Conservation (phyloP, 2,888 invertebrate species). For the Slavum lentiscoides region DNA sequence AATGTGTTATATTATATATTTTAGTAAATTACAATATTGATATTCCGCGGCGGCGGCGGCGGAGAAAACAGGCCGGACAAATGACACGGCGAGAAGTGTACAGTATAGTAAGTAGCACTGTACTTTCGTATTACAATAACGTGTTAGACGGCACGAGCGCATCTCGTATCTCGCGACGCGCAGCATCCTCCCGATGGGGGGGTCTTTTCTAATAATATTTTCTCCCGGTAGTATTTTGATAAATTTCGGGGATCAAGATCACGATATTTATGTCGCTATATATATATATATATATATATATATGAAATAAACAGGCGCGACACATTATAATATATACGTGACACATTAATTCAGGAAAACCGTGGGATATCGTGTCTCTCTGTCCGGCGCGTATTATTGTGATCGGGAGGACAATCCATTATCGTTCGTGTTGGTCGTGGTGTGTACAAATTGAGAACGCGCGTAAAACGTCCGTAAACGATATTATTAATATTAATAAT, state of each 20-base stretch:
- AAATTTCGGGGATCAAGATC: conserved; percentile 8
- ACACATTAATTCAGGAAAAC: conserved; percentile 40
- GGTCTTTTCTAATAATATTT: not conserved
- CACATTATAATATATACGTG: not conserved
- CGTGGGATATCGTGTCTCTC: conserved; percentile 24
- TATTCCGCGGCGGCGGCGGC: not conserved
- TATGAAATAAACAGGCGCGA: not conserved
- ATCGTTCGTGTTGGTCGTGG: too few species aligned
- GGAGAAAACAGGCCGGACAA: too few species aligned
- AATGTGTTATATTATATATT: too few species aligned
- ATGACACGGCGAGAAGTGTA: not conserved
- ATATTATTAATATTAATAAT: not conserved
- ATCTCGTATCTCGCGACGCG: too few species aligned
- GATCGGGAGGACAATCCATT: too few species aligned
- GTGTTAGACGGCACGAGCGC: too few species aligned
- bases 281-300: too few species aligned
- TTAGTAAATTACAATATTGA: too few species aligned
- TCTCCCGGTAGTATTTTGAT: not conserved
- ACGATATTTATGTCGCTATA: not conserved
- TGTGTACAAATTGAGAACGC: not conserved
- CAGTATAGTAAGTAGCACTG: too few species aligned
- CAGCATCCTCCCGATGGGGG: not conserved
- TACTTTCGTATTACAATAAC: too few species aligned
- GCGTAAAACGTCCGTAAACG: not conserved
- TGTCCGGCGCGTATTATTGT: too few species aligned